Evolutionary conservation across 2,113 vertebrate species (phyloP), one percentile per base, ranked within the genome.

Genomic region (Cyrtonyx montezumae): DNA sequence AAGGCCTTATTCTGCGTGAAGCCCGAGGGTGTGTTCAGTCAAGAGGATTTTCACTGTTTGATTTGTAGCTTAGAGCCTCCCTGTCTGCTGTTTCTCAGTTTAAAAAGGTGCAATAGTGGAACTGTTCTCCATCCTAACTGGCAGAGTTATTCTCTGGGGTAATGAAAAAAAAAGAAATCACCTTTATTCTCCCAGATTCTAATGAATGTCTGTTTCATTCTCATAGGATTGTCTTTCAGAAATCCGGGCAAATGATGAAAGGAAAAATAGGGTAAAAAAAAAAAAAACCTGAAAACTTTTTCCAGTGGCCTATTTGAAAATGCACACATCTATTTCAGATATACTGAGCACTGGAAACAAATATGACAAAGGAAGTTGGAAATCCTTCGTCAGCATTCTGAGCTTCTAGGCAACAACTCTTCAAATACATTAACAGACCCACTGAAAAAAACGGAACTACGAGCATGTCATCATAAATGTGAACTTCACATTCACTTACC

Each of bases 21-120:
- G 93, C 93, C 93, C 93, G 91, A 88, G 93, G 93, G 90, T 84
- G 56, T 79, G 61, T 75, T 83, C 76, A 66, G 91, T 84, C 88
- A 94, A 95, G 90, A 95, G 91, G 90, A 95, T 95, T 92, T 95
- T 90, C 73, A 62, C 51, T 87, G 75, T 91, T 95, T 94, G 69
- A 94, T 93, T 95, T 91, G 76, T 80, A 91, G 87, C 95, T 95
- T 75, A 86, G 87, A 95, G 90, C 69, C 73, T 94, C 71, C 46
- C 79, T 56, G 3, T 82, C 65, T 71, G 37, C 76, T 85, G 56
- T 84, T 94, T 46, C 84, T 48, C 62, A 94, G 51, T 55, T 87
- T 91, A 87, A 94, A 90, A 94, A 94, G 65, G 76, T 73, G 85
- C 73, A 86, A 51, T 26, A 86, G 68, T 84, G 76, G 76, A 95